Base-by-base conservation (phyloP, 1,140 invertebrate genomes). In the Drosophila pandora region DNA sequence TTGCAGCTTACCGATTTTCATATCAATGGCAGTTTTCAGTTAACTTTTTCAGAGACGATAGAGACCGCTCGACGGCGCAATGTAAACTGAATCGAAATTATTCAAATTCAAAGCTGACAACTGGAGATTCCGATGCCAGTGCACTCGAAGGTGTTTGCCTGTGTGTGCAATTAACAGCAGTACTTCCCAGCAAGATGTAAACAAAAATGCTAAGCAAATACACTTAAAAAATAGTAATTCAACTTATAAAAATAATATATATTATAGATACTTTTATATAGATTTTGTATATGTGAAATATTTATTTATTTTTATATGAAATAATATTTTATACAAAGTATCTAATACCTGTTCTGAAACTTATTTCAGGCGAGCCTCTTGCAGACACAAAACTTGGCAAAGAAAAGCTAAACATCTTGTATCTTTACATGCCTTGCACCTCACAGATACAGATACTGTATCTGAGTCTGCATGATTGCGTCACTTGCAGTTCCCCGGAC, bases 1-100 rank as follows among this genome's bases (percentile, higher is more conserved):
- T 61, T 53, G 39, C 47, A 49, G 79, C 83, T 87, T 79, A 87
- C 83, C 83, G 76, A 89, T 83, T 83, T 63, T 87, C 83, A 87
- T 85, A 37, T 45, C 12, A 60, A 45, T 65, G 57, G 55, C 39
- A 28, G 41, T 37, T 41, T 53, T 43, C 48, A 47, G 23, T 30
- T 61, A 23, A 57, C 49, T 52, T 43, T 21, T 37, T 17, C 17
- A 37, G 43, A 45, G 25, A 30, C 65, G 79, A 78, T 83, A 70
- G 62, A 50, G 49, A 37, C 54, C 47, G 70, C 55, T 47, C 75
- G 41, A 59, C 75, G 83, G 64, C 62, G 54, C 56, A 76, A 65
- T 79, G 54, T 65, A 76, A 87, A 87, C 82, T 87, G 78, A 87
- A 88, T 63, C 78, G 64, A 39, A 52, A 67, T 76, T 87, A 87